phyloP scores from a whole-genome alignment of 1,140 invertebrate genomes.

The Tetragonula clypearis region DNA sequence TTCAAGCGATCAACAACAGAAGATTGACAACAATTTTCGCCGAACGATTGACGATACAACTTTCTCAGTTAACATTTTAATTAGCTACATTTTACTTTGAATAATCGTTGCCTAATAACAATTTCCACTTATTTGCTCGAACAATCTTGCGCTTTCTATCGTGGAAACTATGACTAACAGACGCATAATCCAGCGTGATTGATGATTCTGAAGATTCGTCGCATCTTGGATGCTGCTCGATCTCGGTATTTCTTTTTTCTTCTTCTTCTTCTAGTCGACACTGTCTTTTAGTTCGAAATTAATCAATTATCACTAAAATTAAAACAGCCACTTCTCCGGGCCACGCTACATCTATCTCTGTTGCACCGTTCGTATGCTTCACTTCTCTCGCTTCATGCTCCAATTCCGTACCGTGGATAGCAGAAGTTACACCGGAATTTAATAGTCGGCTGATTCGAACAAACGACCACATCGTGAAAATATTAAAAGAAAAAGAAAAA shows the following conservation, averaged over 20 bases:
- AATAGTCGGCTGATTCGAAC: constrained; percentile 20
- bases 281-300: not conserved
- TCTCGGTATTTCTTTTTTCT: not conserved
- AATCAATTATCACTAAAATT: constrained; percentile 21
- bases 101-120: not conserved
- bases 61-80: too few relatives aligned
- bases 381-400: constrained; percentile 47
- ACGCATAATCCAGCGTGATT: not conserved
- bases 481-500: not conserved
- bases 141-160: not conserved
- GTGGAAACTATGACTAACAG: not conserved
- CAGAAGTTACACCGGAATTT: constrained; percentile 29
- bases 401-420: constrained; percentile 44
- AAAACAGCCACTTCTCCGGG: not conserved
- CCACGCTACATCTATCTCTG: constrained; percentile 13
- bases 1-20: too few relatives aligned
- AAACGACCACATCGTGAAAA: not conserved
- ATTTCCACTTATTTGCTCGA: not conserved
- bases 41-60: not conserved
- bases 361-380: constrained; percentile 36
- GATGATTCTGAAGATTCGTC: not conserved
- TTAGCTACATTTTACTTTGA: too few relatives aligned
- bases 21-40: not conserved
- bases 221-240: not conserved
- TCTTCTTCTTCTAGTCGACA: not conserved